Base-by-base conservation (phyloP, 2,888 invertebrate species). In the Abrostola triplasia region DNA sequence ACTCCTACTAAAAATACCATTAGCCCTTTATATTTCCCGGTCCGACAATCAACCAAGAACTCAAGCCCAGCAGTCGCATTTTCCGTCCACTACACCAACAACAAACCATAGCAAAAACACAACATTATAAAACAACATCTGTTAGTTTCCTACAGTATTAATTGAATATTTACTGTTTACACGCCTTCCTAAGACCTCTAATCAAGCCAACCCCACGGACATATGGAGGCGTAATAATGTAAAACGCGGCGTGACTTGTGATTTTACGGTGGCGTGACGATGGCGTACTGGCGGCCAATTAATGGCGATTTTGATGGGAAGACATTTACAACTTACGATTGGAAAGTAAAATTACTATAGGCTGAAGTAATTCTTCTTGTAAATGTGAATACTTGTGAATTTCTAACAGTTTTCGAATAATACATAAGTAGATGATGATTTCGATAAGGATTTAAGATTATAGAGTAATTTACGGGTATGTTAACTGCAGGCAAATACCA, bases 151-250 rank as follows among this genome's bases (percentile, higher is more conserved):
- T 36, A 44, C 55, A 60, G 59, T 64, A 59, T 42, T 58, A 24
- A 69, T 72, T 65, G 56, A 66, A 65, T 59, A 73, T 66, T 59
- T 38, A 73, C 61, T 13, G 54, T 70, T 57, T 70, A 62, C 57
- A 59, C 65, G 74, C 47, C 66, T 62, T 49, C 36, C 5, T 52
- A 36, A 54, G 41, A 59, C 73, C 66, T 73, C 41, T 74, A 60
- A 76, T 78, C 60, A 74, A 69, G 52, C 51, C 50, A 57, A 38
- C 62, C 67, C 57, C 42, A 54, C 49, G 36, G 64, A 67, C 70
- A 79, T 78, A 71, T 68, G 73, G 58, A 62, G 60, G 63, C 52
- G 69, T 58, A 69, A 74, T 77, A 79, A 77, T 71, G 54, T 64
- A 73, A 73, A 73, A 74, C 58, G 71, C 67, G 52, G 52, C 73